Evolutionary conservation across 2,888 invertebrate genomes (phyloP), one percentile per base, ranked within the genome.

Genomic region (Dryobotodes eremita): DNA sequence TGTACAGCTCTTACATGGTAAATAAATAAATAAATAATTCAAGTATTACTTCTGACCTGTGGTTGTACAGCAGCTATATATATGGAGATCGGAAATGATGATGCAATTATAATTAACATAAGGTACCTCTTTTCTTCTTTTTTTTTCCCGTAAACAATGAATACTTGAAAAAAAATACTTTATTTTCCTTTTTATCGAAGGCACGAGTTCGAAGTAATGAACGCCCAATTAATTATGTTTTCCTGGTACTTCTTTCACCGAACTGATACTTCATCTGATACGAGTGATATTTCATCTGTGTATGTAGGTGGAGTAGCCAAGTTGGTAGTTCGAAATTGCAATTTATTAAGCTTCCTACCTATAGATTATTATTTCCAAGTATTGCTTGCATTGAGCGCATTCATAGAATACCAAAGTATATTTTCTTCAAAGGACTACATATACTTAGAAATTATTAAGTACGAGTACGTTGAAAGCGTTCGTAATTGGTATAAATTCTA

Each of bases 291-390:
- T 62, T 59, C 4, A n/a, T 31, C 26, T 20, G 50, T 15, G 11
- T 26, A 26, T 0, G 17, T 42, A 1, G 0, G 23, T 42, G 0
- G 1, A 26, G 0, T 17, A 50, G 11, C 8, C 17, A 42, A 13
- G 17, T 20, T 26, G 20, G 36, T 36, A n/a, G 59, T 50, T 48
- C 15, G 3, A 75, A 42, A 61, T 42, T 26, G 36, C 42, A 75
- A 76, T 75, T 57, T 6, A 57, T 15, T 31, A 20, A 26, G n/a
- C 23, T 72, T 46, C 46, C 10, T 36, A 26, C 13, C 10, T 50
- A n/a, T 4, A 36, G 6, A 42, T 62, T 20, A 78, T 78, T n/a
- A 31, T 79, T 77, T 55, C 79, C 53, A 53, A 79, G 53, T 66
- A 59, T 6, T 50, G 48, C 68, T 50, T 77, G 50, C 6, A 59